Conservation (phyloP, 2,797 vertebrate species). For the Scarus forsteni region DNA sequence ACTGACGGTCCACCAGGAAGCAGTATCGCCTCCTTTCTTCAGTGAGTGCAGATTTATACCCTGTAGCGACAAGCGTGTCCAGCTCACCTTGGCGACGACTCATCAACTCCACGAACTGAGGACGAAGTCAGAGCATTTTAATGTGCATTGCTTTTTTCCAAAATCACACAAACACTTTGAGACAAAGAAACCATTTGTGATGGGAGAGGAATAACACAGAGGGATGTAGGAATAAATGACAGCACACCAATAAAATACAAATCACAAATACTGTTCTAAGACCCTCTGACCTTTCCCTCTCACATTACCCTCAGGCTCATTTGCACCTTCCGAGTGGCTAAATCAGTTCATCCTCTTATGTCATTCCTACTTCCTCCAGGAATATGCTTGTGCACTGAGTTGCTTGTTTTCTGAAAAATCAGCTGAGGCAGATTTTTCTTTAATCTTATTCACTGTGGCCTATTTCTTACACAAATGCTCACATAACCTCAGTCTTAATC, state of each 20-base stretch:
- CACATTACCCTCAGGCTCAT: background rate
- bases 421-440: slow-evolving; percentile 67
- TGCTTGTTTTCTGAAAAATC: slow-evolving; percentile 59
- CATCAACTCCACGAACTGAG: slow-evolving; percentile 90
- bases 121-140: background rate
- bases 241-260: slow-evolving; percentile 58
- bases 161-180: background rate
- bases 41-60: slow-evolving; percentile 88
- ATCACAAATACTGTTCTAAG: slow-evolving; percentile 19
- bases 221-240: slow-evolving; percentile 33
- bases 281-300: slow-evolving; percentile 52
- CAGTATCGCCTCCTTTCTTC: slow-evolving; percentile 90
- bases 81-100: slow-evolving; percentile 88
- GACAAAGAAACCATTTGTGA: slow-evolving; percentile 49
- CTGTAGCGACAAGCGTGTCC: slow-evolving; percentile 87
- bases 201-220: slow-evolving; percentile 17
- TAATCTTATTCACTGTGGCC: slow-evolving; percentile 61
- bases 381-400: slow-evolving; percentile 18
- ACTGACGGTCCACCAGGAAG: slow-evolving; percentile 90
- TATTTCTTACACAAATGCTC: slow-evolving; percentile 46
- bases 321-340: slow-evolving; percentile 17
- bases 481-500: slow-evolving; percentile 40
- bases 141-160: too few species aligned
- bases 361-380: slow-evolving; percentile 28
- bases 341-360: slow-evolving; percentile 50